These are phyloP conservation scores for Sinocyclocheilus rhinocerous DNA, from an alignment of 2,113 vertebrate genomes.

Conservation along the genomic window DNA sequence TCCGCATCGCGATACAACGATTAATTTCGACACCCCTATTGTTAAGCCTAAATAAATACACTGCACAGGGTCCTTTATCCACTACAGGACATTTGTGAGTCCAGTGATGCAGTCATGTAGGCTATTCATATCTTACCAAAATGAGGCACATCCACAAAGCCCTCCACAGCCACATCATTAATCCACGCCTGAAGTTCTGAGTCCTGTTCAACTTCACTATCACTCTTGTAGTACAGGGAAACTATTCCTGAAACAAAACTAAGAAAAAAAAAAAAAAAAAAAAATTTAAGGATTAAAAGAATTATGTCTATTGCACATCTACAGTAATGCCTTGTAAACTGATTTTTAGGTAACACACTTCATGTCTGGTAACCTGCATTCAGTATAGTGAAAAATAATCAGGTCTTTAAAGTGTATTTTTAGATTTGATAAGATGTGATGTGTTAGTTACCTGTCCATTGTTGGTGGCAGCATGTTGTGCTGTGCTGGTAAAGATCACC, in stretches of 20 bases:
- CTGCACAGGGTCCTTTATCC: background rate
- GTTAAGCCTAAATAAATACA: background rate
- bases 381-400: background rate
- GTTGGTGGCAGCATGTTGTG: slow-evolving; percentile 77
- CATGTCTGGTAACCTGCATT: background rate
- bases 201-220: slow-evolving; percentile 64
- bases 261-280: background rate
- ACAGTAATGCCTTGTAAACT: background rate
- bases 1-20: no score
- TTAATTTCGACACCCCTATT: no score
- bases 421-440: background rate
- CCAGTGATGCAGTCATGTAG: background rate
- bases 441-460: slow-evolving; percentile 68
- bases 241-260: slow-evolving; percentile 71
- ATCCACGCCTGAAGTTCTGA: slow-evolving; percentile 75
- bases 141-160: slow-evolving; percentile 67
- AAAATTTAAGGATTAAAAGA: no score
- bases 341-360: background rate
- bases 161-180: slow-evolving; percentile 66
- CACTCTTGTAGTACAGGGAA: slow-evolving; percentile 63
- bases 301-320: no score
- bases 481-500: slow-evolving; percentile 67
- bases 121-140: slow-evolving; percentile 67
- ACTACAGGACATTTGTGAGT: background rate
- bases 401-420: background rate